A percentile compares a stretch with the other conserved stretches of the same genome.
phyloP scores from a whole-genome alignment of 2,888 invertebrate species.

The Dysmachus trigonus region DNA sequence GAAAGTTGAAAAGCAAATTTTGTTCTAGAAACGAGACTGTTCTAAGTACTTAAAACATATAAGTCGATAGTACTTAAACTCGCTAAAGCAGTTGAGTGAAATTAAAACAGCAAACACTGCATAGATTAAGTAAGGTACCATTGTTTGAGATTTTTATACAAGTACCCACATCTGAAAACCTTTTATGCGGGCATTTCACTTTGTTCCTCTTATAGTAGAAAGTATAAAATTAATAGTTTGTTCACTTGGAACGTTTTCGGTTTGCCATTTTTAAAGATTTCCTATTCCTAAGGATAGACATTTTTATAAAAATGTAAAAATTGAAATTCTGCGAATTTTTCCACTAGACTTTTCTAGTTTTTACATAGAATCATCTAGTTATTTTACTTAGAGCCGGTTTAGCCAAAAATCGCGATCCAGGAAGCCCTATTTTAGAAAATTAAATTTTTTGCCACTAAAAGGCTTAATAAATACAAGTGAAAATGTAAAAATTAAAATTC shows the following conservation, averaged over 20 bases:
- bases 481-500: no score
- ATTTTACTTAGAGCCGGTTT: no score
- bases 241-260: not conserved
- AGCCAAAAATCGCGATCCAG: no score
- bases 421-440: no score
- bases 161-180: not conserved
- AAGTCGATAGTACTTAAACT: not conserved
- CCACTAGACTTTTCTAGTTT: no score
- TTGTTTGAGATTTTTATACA: not conserved
- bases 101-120: not conserved
- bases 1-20: not conserved
- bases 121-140: not conserved
- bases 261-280: not conserved
- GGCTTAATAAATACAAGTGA: no score
- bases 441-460: no score
- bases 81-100: not conserved
- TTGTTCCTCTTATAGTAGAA: no score
- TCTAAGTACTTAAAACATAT: not conserved
- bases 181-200: not conserved
- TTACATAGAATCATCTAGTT: no score
- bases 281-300: no score
- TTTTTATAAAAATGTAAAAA: no score
- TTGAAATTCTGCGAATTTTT: no score
- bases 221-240: not conserved
- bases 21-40: not conserved